Evolutionary conservation across 2,797 vertebrate genomes (phyloP).

Genomic region (Gambelia wislizenii): DNA sequence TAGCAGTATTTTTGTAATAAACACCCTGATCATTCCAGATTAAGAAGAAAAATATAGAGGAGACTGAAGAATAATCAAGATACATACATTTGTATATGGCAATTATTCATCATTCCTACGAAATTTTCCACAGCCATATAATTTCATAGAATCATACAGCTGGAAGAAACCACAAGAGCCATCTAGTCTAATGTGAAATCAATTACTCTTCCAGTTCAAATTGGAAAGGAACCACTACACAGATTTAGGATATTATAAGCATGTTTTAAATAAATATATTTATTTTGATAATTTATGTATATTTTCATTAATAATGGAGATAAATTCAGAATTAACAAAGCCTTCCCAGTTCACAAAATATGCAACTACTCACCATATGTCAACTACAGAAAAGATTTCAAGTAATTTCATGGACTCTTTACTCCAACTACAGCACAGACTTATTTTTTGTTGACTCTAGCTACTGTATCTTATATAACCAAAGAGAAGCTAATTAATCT

Average conservation of each 20-base stretch:
- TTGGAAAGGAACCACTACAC: not conserved
- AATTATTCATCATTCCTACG: not conserved
- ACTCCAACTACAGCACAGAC: conserved; percentile 62
- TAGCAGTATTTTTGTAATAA: conserved; percentile 26
- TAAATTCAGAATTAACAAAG: not conserved
- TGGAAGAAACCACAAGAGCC: too few relatives aligned
- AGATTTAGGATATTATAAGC: not conserved
- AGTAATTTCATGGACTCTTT: not conserved
- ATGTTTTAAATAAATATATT: not conserved
- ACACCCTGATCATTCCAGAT: not conserved
- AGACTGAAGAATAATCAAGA: not conserved
- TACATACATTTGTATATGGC: not conserved
- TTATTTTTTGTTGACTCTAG: conserved; percentile 65
- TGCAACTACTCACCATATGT: not conserved
- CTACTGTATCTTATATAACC: conserved; percentile 47
- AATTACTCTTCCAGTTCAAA: not conserved
- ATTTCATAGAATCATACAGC: too few relatives aligned
- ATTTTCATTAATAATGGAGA: not conserved
- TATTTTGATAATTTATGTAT: not conserved
- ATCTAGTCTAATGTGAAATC: not conserved
- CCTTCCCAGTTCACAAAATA: not conserved
- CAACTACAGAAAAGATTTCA: not conserved
- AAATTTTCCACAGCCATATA: not conserved
- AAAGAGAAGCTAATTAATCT: conserved; percentile 46
- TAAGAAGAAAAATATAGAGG: conserved; percentile 10